Percentiles rank a stretch among this genome's conserved stretches.
Evolutionary conservation across 1,140 invertebrate genomes (phyloP).

Genomic region (Bombus polaris): DNA sequence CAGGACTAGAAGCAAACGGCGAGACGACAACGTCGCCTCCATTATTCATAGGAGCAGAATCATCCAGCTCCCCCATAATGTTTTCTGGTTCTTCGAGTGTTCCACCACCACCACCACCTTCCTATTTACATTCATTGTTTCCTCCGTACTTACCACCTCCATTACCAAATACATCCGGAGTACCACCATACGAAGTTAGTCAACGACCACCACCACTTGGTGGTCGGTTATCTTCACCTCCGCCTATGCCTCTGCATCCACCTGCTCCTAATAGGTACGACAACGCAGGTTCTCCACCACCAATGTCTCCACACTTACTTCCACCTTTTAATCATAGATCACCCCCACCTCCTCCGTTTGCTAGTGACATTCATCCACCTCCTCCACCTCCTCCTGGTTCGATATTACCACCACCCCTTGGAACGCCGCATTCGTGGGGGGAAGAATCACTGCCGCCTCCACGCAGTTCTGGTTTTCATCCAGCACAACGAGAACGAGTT

Average conservation of each 20-base stretch:
- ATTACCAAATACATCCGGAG: constrained; percentile 63
- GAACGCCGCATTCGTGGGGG: constrained; percentile 69
- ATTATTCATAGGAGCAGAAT: constrained; percentile 80
- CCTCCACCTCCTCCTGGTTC: constrained; percentile 63
- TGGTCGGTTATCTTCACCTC: constrained; percentile 86
- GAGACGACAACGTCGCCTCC: constrained; percentile 82
- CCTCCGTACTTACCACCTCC: constrained; percentile 76
- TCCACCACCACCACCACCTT: constrained; percentile 81
- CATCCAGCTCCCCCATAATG: constrained; percentile 83
- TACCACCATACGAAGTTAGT: constrained; percentile 82
- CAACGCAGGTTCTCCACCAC: constrained; percentile 69
- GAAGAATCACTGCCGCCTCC: constrained; percentile 73
- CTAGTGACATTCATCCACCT: constrained; percentile 69
- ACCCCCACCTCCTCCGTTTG: constrained; percentile 68
- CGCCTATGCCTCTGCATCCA: constrained; percentile 77
- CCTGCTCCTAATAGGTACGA: constrained; percentile 68
- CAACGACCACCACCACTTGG: constrained; percentile 85
- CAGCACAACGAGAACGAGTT: constrained; percentile 72
- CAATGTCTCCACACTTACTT: constrained; percentile 70
- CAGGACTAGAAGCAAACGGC: constrained; percentile 81
- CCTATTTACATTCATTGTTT: constrained; percentile 80
- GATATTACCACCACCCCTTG: constrained; percentile 68
- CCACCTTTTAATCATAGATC: constrained; percentile 70
- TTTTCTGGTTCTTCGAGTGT: constrained; percentile 78
- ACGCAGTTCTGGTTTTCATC: constrained; percentile 74